phyloP scores from a whole-genome alignment of 2,113 vertebrate species.

The Tyrannus savana region DNA sequence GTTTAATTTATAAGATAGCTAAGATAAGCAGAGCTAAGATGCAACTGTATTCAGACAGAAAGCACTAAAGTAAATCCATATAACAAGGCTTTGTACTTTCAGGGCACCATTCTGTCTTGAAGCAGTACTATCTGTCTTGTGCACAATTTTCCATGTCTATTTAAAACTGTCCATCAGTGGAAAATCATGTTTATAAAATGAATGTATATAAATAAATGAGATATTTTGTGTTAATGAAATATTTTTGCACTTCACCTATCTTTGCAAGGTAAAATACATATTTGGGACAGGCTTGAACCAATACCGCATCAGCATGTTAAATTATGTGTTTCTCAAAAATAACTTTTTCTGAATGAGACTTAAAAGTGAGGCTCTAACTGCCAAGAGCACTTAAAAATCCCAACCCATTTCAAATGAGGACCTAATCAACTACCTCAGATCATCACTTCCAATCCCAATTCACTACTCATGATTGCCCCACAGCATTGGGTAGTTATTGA shows the following conservation, averaged over 20 bases:
- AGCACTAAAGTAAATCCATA: not conserved
- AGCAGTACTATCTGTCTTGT: not conserved
- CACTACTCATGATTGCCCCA: not conserved
- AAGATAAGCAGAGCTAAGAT: not conserved
- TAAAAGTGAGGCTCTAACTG: not conserved
- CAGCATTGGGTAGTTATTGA: not conserved
- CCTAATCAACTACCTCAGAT: not conserved
- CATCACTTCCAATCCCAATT: not conserved
- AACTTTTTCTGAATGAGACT: not conserved
- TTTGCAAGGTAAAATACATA: not conserved
- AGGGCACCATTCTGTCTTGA: not conserved
- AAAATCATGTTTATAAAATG: not conserved
- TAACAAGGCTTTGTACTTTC: not conserved
- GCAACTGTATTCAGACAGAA: not conserved
- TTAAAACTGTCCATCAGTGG: not conserved
- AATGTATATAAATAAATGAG: not conserved
- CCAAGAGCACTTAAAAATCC: not conserved
- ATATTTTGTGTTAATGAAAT: not conserved
- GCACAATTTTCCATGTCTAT: fast-evolving
- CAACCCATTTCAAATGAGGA: not conserved
- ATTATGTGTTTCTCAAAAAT: not conserved
- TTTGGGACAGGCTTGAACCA: not conserved
- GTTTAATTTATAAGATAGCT: not conserved
- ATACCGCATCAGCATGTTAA: not conserved
- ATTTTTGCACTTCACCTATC: not conserved